Percentiles rank a stretch among this genome's conserved stretches.
These are phyloP conservation scores for Bicyclus anynana DNA, from an alignment of 1,140 invertebrate species.

Conservation along the genomic window DNA sequence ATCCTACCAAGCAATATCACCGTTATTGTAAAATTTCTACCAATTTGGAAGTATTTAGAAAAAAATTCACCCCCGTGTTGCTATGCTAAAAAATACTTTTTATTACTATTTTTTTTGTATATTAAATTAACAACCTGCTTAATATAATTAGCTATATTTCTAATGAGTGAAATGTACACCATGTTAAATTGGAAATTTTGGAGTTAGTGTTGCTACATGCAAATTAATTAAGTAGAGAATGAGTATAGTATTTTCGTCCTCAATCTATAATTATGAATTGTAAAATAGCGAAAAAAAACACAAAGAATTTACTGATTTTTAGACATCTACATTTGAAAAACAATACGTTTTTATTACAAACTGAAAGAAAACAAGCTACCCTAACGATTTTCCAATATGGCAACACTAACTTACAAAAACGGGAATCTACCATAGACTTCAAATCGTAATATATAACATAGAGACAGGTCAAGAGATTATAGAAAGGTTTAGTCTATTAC, in stretches of 20 bases:
- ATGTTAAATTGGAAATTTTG: slow-evolving; percentile 16
- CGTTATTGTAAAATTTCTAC: slow-evolving; percentile 22
- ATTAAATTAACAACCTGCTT: slow-evolving; percentile 15
- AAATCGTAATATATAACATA: slow-evolving; percentile 34
- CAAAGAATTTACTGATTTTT: background rate
- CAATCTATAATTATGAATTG: background rate
- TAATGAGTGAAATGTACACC: slow-evolving; percentile 31
- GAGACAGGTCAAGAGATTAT: slow-evolving; percentile 29
- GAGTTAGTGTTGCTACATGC: slow-evolving; percentile 42
- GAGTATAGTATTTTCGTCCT: background rate
- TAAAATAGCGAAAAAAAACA: slow-evolving; percentile 5
- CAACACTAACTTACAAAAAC: slow-evolving; percentile 48
- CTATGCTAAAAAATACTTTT: slow-evolving; percentile 28
- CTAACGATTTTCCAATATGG: slow-evolving; percentile 35
- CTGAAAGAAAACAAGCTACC: slow-evolving; percentile 14
- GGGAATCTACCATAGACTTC: slow-evolving; percentile 45
- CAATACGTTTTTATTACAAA: background rate
- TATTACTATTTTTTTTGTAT: slow-evolving; percentile 15
- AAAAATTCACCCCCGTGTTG: slow-evolving; percentile 26
- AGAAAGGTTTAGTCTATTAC: slow-evolving; percentile 38
- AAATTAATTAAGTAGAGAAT: slow-evolving; percentile 6
- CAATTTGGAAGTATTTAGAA: slow-evolving; percentile 23
- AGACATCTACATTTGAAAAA: background rate
- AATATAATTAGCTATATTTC: slow-evolving; percentile 30
- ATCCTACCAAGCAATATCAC: slow-evolving; percentile 33